Evolutionary conservation across 1,140 invertebrate species (phyloP).

Genomic region (Diabrotica undecimpunctata): DNA sequence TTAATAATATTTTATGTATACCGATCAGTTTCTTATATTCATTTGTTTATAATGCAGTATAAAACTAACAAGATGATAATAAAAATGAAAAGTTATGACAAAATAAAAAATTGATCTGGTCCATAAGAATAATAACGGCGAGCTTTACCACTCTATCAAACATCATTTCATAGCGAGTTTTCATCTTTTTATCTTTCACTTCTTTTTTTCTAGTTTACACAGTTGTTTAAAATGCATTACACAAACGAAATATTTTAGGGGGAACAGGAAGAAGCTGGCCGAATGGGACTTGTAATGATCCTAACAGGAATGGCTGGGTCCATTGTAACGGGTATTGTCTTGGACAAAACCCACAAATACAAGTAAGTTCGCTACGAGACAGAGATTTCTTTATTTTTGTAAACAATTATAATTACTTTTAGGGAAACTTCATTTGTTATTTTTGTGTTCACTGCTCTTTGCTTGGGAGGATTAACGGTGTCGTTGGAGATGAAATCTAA

Average conservation of each 20-base stretch:
- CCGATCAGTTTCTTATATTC: too few relatives aligned
- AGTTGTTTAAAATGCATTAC: too few relatives aligned
- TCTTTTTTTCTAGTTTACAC: too few relatives aligned
- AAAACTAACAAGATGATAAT: too few relatives aligned
- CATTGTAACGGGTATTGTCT: conserved; percentile 62
- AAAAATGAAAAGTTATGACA: too few relatives aligned
- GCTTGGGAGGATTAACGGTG: conserved; percentile 26
- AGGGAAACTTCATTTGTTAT: conserved; percentile 31
- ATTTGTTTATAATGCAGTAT: too few relatives aligned
- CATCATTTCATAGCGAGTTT: too few relatives aligned
- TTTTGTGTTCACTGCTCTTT: conserved; percentile 25
- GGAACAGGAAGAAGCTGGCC: conserved; percentile 51
- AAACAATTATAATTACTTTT: conserved; percentile 14
- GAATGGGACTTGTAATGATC: conserved; percentile 68
- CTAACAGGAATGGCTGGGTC: conserved; percentile 67
- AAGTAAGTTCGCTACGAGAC: conserved; percentile 25
- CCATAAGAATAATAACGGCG: too few relatives aligned
- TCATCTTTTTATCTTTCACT: too few relatives aligned
- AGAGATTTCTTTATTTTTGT: background rate
- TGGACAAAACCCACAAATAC: conserved; percentile 62
- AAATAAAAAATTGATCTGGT: too few relatives aligned
- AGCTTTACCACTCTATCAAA: too few relatives aligned
- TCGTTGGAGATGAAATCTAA: conserved; percentile 28
- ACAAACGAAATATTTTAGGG: conserved; percentile 17
- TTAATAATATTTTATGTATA: too few relatives aligned